Evolutionary conservation across 2,888 invertebrate species (phyloP).

Genomic region (Busseola fusca): DNA sequence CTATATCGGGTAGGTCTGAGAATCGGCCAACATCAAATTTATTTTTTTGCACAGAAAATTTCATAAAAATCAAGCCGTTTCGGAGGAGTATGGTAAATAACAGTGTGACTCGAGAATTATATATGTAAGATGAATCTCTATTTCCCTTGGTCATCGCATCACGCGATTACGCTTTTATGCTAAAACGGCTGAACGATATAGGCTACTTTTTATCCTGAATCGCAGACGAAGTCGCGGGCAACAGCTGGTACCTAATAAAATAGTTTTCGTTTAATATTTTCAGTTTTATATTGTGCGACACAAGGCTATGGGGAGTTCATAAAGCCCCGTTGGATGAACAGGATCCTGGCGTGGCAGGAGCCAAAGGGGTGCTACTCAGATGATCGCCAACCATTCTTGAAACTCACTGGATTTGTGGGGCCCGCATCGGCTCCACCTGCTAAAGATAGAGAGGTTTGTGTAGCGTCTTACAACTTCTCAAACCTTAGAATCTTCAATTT

Average conservation of each 20-base stretch:
- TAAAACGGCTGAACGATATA: too few relatives aligned
- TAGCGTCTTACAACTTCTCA: background rate
- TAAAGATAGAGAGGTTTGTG: conserved; percentile 78
- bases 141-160: too few relatives aligned
- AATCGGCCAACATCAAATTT: too few relatives aligned
- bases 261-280: conserved; percentile 49
- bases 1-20: too few relatives aligned
- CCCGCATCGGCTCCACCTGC: conserved; percentile 66
- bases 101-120: too few relatives aligned
- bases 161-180: too few relatives aligned
- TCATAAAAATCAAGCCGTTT: too few relatives aligned
- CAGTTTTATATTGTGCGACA: conserved; percentile 80
- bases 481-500: background rate
- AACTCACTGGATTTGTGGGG: conserved; percentile 81
- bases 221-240: too few relatives aligned
- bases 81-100: too few relatives aligned
- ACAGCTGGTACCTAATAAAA: background rate
- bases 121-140: too few relatives aligned
- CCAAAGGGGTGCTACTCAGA: conserved; percentile 84
- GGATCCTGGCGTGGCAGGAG: conserved; percentile 84
- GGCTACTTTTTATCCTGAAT: too few relatives aligned
- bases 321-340: conserved; percentile 87
- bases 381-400: conserved; percentile 81
- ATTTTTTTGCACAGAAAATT: too few relatives aligned
- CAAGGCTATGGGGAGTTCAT: conserved; percentile 87